Base-by-base conservation (phyloP, 2,113 vertebrate genomes). In the Shinisaurus crocodilurus region DNA sequence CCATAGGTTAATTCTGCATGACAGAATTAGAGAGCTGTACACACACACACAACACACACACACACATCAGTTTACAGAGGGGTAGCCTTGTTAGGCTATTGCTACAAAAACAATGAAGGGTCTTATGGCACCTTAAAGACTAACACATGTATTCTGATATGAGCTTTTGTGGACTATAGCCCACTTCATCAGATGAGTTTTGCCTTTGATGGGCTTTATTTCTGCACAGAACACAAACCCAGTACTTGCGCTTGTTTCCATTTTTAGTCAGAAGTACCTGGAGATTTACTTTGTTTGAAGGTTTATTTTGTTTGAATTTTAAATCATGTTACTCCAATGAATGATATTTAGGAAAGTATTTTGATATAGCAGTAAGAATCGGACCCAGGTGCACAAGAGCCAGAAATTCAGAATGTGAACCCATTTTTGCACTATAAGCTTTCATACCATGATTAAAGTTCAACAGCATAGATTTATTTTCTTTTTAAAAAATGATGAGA, bases 21-120 rank as follows among this genome's bases (percentile, higher is more conserved):
- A 67, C 27, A 87, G n/a, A 79, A 43, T 65, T 69, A 70, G 29
- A 85, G 65, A 57, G 16, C 23, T 25, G 20, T 57, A 57, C 3
- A 27, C 2, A 72, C 6, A 7, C 9, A 1, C 20, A 12, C 54
- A 1, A 7, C 9, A 1, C 20, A 12, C 54, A 1, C 13, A 12
- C 13, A 6, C 13, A 54, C 54, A 6, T 12, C 54, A 54, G 54
- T 20, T 23, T 63, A 60, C 60, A 63, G 60, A 15, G 57, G 57
- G 15, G 16, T 60, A 60, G 57, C 57, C 57, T 60, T 60, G 57
- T 63, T 63, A 63, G 60, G 3, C 4, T 63, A 63, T 20, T 63
- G 60, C 60, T 20, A 5, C 60, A 63, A 63, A 63, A 63, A 63
- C 20, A 18, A 63, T 20, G 60, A 63, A 63, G 60, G 1, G 16